Evolutionary conservation across 2,113 vertebrate genomes (phyloP).

Genomic region (Bagarius yarrelli): DNA sequence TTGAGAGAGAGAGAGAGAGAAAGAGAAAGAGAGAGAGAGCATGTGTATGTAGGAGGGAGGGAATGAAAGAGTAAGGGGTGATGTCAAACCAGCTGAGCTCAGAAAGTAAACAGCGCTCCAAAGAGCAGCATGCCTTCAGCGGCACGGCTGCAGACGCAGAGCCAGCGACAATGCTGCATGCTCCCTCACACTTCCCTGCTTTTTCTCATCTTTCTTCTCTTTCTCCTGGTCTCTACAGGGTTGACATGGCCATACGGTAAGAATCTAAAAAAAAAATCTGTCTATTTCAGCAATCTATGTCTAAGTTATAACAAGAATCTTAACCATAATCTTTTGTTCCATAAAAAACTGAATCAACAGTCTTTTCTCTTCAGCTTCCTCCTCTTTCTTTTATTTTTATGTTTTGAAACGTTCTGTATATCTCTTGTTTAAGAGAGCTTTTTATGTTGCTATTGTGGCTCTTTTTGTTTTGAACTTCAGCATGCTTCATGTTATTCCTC

Average conservation of each 20-base stretch:
- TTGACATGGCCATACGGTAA: conserved; percentile 73
- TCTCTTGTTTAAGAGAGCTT: background rate
- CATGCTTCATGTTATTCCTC: conserved; percentile 18
- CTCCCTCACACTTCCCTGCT: conserved; percentile 55
- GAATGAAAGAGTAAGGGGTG: conserved; percentile 54
- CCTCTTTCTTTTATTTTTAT: conserved; percentile 50
- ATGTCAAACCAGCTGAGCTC: conserved; percentile 76
- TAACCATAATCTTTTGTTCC: conserved; percentile 46
- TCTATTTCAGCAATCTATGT: background rate
- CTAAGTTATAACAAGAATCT: conserved; percentile 17
- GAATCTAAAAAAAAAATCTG: conserved; percentile 40
- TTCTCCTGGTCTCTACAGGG: conserved; percentile 59
- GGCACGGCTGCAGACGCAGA: conserved; percentile 58
- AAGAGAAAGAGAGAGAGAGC: conserved; percentile 59
- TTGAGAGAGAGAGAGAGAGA: conserved; percentile 57
- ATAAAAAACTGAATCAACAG: conserved; percentile 3
- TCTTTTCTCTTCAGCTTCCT: conserved; percentile 31
- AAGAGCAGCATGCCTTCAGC: conserved; percentile 74
- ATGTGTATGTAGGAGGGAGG: conserved; percentile 21
- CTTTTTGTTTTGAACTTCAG: conserved; percentile 29
- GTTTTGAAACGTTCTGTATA: conserved; percentile 56
- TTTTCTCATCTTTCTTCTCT: conserved; percentile 61
- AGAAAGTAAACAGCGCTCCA: conserved; percentile 79
- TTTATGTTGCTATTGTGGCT: conserved; percentile 6
- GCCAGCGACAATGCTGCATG: conserved; percentile 60